phyloP scores from a whole-genome alignment of 2,888 invertebrate genomes.

The Agriotes lineatus region DNA sequence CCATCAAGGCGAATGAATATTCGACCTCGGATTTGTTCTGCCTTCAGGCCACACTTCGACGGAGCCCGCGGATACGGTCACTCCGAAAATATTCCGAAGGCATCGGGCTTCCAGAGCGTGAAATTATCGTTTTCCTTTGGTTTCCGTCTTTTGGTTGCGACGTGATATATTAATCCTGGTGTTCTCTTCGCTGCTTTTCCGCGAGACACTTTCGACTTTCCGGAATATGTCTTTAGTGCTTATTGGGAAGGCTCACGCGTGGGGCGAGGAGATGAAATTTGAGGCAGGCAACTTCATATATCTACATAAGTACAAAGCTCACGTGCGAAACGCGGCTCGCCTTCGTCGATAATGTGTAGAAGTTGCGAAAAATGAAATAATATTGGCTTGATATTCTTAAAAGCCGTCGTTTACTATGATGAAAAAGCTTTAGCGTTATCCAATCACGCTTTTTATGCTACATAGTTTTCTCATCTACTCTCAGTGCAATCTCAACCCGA shows the following conservation, averaged over 20 bases:
- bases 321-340: too few relatives aligned
- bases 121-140: conserved; percentile 18
- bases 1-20: too few relatives aligned
- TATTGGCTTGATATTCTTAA: too few relatives aligned
- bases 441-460: too few relatives aligned
- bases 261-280: background rate
- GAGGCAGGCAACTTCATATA: background rate
- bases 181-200: conserved; percentile 8
- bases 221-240: conserved; percentile 6
- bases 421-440: too few relatives aligned
- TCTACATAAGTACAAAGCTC: background rate
- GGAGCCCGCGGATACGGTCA: background rate
- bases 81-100: conserved; percentile 17
- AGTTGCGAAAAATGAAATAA: too few relatives aligned
- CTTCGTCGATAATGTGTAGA: too few relatives aligned
- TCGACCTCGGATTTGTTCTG: too few relatives aligned
- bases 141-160: conserved; percentile 3
- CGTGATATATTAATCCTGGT: conserved; percentile 13
- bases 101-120: conserved; percentile 12
- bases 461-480: too few relatives aligned
- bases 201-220: conserved; percentile 1
- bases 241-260: background rate
- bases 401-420: too few relatives aligned
- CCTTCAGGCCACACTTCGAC: too few relatives aligned
- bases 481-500: too few relatives aligned